Evolutionary conservation across 2,113 vertebrate genomes (phyloP).

Genomic region (cattle (Bos taurus)): ARS-UCD2.0 NC_037333.1:71403001-71403500

Average conservation of each 20-base stretch:
- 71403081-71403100: background rate
- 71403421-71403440: background rate
- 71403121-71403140: background rate
- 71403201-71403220: background rate
- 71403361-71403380: background rate
- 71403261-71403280: background rate
- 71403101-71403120: background rate
- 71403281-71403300: background rate
- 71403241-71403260: too few species aligned
- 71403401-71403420: background rate
- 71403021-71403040: background rate
- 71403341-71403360: background rate
- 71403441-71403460: background rate
- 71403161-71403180: background rate
- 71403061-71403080: rapidly evolving
- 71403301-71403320: background rate
- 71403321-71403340: background rate
- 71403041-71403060: background rate
- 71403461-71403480: background rate
- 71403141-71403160: background rate
- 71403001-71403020: background rate
- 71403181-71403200: background rate
- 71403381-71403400: background rate
- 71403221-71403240: background rate
- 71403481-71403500: background rate